Evolutionary conservation across 92 coral and sea anemone species (phyloP).

Genomic region (Nematostella vectensis): DNA sequence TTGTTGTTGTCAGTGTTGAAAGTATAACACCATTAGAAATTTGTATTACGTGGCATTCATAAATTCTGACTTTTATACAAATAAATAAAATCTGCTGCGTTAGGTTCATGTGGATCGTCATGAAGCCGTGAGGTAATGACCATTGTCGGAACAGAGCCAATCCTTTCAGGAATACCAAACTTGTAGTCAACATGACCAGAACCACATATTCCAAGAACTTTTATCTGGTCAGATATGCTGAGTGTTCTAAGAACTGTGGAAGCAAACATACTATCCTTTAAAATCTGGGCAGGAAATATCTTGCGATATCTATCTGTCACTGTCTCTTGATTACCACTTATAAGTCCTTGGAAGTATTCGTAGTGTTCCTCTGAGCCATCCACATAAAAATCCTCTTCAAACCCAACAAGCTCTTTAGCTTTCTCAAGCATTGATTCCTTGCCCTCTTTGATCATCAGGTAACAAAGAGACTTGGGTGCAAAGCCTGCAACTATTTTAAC

Average conservation of each 20-base stretch:
- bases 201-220: conserved; percentile 63
- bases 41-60: no score
- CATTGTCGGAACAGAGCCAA: conserved; percentile 28
- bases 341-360: conserved; percentile 59
- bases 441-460: conserved; percentile 42
- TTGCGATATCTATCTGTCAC: conserved; percentile 58
- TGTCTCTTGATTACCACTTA: conserved; percentile 50
- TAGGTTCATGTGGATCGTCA: conserved; percentile 45
- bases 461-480: conserved; percentile 50
- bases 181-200: conserved; percentile 64
- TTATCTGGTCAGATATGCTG: conserved; percentile 33
- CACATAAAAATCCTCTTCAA: conserved; percentile 37
- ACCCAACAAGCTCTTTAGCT: conserved; percentile 38
- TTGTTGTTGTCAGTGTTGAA: no score
- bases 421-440: conserved; percentile 31
- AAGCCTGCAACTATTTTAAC: conserved; percentile 61
- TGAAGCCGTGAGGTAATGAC: conserved; percentile 51
- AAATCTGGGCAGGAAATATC: conserved; percentile 64
- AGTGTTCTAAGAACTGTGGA: conserved; percentile 36
- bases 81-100: conserved; percentile 59
- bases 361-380: conserved; percentile 74
- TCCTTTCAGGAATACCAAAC: conserved; percentile 72
- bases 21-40: no score
- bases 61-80: conserved; percentile 27
- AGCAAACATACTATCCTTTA: conserved; percentile 70